Conservation (phyloP, 2,888 invertebrate genomes). For the Eupeodes luniger region DNA sequence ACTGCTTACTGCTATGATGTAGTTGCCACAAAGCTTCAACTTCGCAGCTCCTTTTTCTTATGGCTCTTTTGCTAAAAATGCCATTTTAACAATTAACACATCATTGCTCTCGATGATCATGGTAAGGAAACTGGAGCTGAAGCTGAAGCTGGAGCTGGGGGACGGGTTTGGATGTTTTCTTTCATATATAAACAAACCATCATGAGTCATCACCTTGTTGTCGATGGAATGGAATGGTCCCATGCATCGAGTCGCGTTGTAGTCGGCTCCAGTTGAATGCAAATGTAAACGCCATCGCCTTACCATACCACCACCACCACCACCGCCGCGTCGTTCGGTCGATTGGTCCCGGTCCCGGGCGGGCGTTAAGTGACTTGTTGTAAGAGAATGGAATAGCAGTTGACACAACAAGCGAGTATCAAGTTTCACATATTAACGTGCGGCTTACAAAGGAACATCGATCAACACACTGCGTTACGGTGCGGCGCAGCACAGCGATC, state of each 20-base stretch:
- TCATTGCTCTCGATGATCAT: conserved; percentile 18
- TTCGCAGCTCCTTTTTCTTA: conserved; percentile 47
- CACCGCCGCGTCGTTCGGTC: too few relatives aligned
- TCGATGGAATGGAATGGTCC: not conserved
- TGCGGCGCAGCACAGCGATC: too few relatives aligned
- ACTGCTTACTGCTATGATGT: conserved; percentile 30
- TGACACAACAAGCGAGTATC: conserved; percentile 61
- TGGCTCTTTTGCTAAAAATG: conserved; percentile 20
- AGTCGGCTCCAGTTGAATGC: conserved; percentile 44
- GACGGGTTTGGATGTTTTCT: conserved; percentile 15
- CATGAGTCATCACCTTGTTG: conserved; percentile 64
- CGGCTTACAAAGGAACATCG: conserved; percentile 45
- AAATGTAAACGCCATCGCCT: conserved; percentile 53
- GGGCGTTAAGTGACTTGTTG: conserved; percentile 69
- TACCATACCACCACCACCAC: too few relatives aligned
- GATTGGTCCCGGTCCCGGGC: too few relatives aligned
- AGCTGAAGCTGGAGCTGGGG: not conserved
- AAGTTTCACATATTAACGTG: conserved; percentile 47
- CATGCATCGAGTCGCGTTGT: not conserved
- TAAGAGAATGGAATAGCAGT: conserved; percentile 54
- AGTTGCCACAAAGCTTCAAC: conserved; percentile 36
- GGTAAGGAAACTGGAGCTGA: too few relatives aligned
- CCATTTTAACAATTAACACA: conserved; percentile 68
- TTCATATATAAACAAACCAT: not conserved
- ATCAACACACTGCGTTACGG: conserved; percentile 3